phyloP scores from a whole-genome alignment of 2,797 vertebrate genomes.

The Neostethus bicornis region DNA sequence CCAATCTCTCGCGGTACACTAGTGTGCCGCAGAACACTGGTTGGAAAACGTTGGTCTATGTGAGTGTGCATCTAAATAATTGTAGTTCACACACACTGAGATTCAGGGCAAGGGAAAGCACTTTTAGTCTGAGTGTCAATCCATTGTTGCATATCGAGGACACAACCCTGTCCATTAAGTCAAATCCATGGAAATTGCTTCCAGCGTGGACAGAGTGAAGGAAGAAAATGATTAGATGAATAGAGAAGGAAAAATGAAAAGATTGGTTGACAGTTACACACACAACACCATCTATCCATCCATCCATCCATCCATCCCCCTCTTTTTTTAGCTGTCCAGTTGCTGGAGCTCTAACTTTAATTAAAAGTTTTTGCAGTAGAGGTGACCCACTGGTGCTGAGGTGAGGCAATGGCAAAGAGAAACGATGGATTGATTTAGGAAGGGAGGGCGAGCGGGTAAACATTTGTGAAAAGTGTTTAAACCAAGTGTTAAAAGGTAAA shows the following conservation, averaged over 20 bases:
- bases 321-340: constrained; percentile 34
- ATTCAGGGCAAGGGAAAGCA: constrained; percentile 28
- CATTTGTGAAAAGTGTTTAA: constrained; percentile 12
- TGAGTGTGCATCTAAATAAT: constrained; percentile 21
- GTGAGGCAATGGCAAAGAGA: constrained; percentile 59
- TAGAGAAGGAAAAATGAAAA: constrained; percentile 31
- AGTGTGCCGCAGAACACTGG: constrained; percentile 47
- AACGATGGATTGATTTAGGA: constrained; percentile 52
- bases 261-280: constrained; percentile 23
- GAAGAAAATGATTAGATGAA: constrained; percentile 30
- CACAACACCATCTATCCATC: constrained; percentile 31
- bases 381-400: constrained; percentile 69
- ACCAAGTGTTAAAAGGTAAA: constrained; percentile 1
- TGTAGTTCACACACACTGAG: constrained; percentile 22
- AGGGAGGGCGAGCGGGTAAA: constrained; percentile 19
- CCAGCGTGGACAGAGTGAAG: constrained; percentile 5
- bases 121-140: constrained; percentile 53
- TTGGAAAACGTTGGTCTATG: constrained; percentile 8
- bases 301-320: constrained; percentile 46
- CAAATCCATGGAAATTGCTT: constrained; percentile 71
- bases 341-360: constrained; percentile 79
- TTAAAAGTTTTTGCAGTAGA: constrained; percentile 79
- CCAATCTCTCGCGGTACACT: too few species aligned
- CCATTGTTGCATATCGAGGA: constrained; percentile 73
- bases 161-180: constrained; percentile 77